Base-by-base conservation (phyloP, 2,797 vertebrate genomes). In the Euphonia xanthogaster region DNA sequence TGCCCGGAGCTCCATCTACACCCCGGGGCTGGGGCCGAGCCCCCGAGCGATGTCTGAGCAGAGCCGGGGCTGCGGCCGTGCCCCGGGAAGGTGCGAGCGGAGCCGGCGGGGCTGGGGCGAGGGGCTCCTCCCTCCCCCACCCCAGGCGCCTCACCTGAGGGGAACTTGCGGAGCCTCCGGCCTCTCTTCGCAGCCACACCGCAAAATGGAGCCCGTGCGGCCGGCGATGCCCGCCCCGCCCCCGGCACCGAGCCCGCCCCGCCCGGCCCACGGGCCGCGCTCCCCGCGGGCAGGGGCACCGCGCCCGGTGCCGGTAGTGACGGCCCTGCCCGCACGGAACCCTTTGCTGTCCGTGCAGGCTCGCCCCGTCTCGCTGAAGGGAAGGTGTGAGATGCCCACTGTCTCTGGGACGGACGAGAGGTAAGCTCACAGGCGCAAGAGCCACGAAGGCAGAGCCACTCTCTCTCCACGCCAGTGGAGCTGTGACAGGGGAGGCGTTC, bases 181-280 rank as follows among this genome's bases (percentile, higher is more conserved):
- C 31, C 23, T 57, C 77, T 30, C 72, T 77, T 70, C 37, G 84
- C 94, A 91, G 72, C 87, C 35, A 10, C 90, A 61, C 94, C 84
- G 87, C 91, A 94, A 89, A 93, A 88, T 94, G 91, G 88, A 94
- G 88, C 65, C 88, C 50, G 61, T 62, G 73, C 33, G 77, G 85
- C 68, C 85, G 25, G 70, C 60, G 78, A 39, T 31, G 23, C 57
- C 86, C 47, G 86, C 84, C 44, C 92, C 86, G 78, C 94, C 92
- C 75, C 62, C 76, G 58, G 73, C 75, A 58, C 58, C 70, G 83
- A 81, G 42, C 61, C 60, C 50, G 84, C 88, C 94, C 88, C 80
- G 30, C 12, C 75, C 84, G 66, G 65, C 73, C 90, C 84, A 63
- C 39, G 91, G 88, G 44, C 51, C 55, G 31, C 35, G 40, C 77